Base-by-base conservation (phyloP, 2,797 vertebrate species). In the Acrossocheilus wenchowensis region DNA sequence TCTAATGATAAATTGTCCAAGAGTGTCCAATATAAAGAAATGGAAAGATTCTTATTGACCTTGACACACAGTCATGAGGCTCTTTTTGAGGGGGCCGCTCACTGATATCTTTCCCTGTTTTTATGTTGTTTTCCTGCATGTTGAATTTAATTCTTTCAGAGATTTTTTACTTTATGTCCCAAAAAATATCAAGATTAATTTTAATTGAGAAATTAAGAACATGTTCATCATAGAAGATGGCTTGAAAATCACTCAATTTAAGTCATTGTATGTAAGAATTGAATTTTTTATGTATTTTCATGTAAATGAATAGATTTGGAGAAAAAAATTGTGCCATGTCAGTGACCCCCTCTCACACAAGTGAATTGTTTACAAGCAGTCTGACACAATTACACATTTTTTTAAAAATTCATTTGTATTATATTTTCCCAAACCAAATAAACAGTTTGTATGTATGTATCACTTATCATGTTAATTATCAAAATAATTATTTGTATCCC, bases 121-220 rank as follows among this genome's bases (percentile, higher is more conserved):
- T 69, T 39, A 78, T 78, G 75, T 26, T 78, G 30, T 54, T 77
- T 77, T 78, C 52, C 21, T 78, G 52, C 21, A 68, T 36, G 17
- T 36, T 68, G 15, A 78, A 78, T 39, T 4, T 1, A 9, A 60
- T 78, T 60, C 0, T 17, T n/a, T 60, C 6, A 41, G 34, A 15
- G 11, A 39, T 23, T 15, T 54, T 52, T 17, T 50, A 11, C 15
- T 39, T 41, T 23, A n/a, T n/a, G 52, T 36, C 4, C 11, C 3
- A 3, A 57, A 36, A 77, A 54, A 54, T 36, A 77, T 23, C 0
- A 7, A 14, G 23, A 57, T 54, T 3, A 2, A 78, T 78, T 78
- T 60, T 23, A 8, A 78, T 2, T 78, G 52, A n/a, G 50, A 78
- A 39, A 78, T 15, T 12, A 54, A 77, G 6, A 23, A 77, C 30